Evolutionary conservation across 1,140 invertebrate species (phyloP), one percentile per base, ranked within the genome.

Genomic region (Lerema accius): DNA sequence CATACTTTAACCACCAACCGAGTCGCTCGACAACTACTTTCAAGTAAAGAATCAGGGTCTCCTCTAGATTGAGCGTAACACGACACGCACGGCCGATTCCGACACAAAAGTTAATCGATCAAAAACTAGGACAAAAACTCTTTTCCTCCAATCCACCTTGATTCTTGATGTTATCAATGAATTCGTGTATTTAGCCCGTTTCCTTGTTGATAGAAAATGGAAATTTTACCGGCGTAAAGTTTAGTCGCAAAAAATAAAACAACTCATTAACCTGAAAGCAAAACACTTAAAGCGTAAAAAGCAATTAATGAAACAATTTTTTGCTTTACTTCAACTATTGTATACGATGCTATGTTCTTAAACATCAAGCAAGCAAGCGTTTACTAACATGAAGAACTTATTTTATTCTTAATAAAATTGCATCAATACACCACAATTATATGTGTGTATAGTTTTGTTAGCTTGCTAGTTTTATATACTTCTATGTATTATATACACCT

Each of bases 71-170:
- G 26, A 56, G 19, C 53, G 53, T 56, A 23, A 56, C 39, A n/a
- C 0, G 53, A 43, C 53, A 56, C 40, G 53, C 53, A 56, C 53
- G 39, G 53, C 40, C 43, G 53, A 37, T 19, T 45, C 28, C 40
- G 32, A 56, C 43, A 56, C 40, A 56, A 56, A 56, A 56, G 53
- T 56, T 56, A 56, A 56, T 56, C 53, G 53, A 56, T 56, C 53
- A 56, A 56, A 45, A 56, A 56, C 19, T 56, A 56, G 39, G 53
- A 45, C 53, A 56, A 56, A 56, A 56, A 56, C 39, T 28, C 32
- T 56, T 56, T 56, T 56, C 53, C 53, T 56, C 23, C 23, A 17
- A 45, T 40, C 40, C 23, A 45, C 40, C n/a, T n/a, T n/a, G n/a
- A n/a, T n/a, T n/a, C 53, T 56, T 56, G 53, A 56, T 56, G 40